phyloP scores from a whole-genome alignment of 2,888 invertebrate genomes.

The Tenthredo livida region DNA sequence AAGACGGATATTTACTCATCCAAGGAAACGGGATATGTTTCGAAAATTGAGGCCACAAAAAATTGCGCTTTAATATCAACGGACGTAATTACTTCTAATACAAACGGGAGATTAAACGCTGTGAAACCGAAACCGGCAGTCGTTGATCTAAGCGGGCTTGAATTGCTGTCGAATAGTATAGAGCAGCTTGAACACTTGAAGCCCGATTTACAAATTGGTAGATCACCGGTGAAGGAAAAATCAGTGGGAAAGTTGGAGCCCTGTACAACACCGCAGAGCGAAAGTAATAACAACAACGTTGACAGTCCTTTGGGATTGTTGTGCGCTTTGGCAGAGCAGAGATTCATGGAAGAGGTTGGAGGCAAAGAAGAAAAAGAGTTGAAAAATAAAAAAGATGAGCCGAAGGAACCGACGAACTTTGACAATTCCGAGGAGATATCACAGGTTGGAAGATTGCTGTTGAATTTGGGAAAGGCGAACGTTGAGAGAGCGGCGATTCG shows the following conservation, averaged over 20 bases:
- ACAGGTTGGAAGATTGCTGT: slow-evolving; percentile 65
- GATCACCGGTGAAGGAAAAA: slow-evolving; percentile 72
- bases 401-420: slow-evolving; percentile 57
- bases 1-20: neutral
- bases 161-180: slow-evolving; percentile 91
- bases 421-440: slow-evolving; percentile 71
- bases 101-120: slow-evolving; percentile 60
- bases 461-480: slow-evolving; percentile 65
- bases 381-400: slow-evolving; percentile 80
- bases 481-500: neutral
- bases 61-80: neutral
- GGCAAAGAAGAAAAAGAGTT: slow-evolving; percentile 80
- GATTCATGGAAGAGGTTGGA: slow-evolving; percentile 88
- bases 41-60: slow-evolving; percentile 1
- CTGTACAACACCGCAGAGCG: slow-evolving; percentile 72
- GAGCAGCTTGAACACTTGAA: slow-evolving; percentile 85
- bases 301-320: slow-evolving; percentile 83
- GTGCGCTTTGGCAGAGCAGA: slow-evolving; percentile 91
- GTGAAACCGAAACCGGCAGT: slow-evolving; percentile 63
- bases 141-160: slow-evolving; percentile 90
- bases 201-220: slow-evolving; percentile 76
- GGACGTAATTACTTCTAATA: neutral
- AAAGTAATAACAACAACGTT: slow-evolving; percentile 77
- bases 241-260: slow-evolving; percentile 75
- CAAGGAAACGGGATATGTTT: neutral